Evolutionary conservation across 2,797 vertebrate species (phyloP), one percentile per base, ranked within the genome.

Genomic region (Pangasius larnaudii): DNA sequence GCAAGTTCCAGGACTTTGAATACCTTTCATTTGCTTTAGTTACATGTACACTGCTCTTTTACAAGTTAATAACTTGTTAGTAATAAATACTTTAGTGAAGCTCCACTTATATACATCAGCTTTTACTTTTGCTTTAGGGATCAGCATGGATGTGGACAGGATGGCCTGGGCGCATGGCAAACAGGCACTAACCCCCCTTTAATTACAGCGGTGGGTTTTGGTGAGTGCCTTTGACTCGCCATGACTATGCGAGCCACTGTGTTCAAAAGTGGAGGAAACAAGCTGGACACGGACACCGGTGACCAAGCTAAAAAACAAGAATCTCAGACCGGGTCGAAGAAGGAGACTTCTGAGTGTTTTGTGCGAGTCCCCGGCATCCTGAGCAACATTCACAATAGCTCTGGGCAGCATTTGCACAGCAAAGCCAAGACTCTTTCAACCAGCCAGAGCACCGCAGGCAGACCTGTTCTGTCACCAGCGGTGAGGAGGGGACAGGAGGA

Each of bases 201-300:
- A 82, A 85, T 65, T 58, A 19, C 71, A 72, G 72, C 33, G 30
- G 82, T 59, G 78, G 85, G 71, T 88, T 88, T 87, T 89, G 88
- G 89, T 87, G 58, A 86, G 87, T 30, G 27, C 30, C 46, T 59
- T 81, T 51, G 46, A 65, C 58, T 81, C 24, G 59, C 89, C 51
- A 88, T 87, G 90, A 92, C 88, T 89, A 91, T 96, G 95, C 94
- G 94, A 95, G 95, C 96, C 91, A 94, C 95, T 84, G 95, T 95
- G 92, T 95, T 96, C 81, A 90, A 51, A 36, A 92, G 89, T 72
- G 89, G 86, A 85, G 89, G 90, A 84, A 90, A 90, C 87, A 91
- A 92, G 87, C 90, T 91, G 87, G 88, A 93, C 74, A 39, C 91
- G 22, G 91, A 88, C 61, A 74, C 84, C 39, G 56, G 67, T 46